phyloP scores from a whole-genome alignment of 2,888 invertebrate species.

The Galerucella calmariensis region DNA sequence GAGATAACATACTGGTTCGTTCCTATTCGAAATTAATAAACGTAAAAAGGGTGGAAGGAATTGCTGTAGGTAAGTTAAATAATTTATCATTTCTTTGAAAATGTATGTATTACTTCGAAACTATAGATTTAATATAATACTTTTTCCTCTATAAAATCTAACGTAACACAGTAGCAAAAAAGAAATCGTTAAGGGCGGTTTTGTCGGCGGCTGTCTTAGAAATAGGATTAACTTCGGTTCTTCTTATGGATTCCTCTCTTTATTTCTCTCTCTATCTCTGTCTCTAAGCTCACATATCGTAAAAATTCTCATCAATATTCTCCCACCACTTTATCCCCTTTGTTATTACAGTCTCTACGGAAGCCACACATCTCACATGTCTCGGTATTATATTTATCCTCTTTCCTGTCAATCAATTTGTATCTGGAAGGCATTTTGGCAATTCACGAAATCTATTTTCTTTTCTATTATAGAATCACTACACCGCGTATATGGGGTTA shows the following conservation, averaged over 20 bases:
- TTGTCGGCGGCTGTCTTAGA: slow-evolving; percentile 55
- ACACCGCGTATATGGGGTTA: not conserved
- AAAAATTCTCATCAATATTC: slow-evolving; percentile 45
- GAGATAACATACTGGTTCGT: too few species aligned
- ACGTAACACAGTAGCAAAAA: slow-evolving; percentile 26
- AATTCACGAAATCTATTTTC: slow-evolving; percentile 21
- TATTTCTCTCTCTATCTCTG: not conserved
- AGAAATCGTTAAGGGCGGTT: slow-evolving; percentile 42
- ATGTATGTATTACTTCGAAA: not conserved
- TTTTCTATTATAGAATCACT: slow-evolving; percentile 6
- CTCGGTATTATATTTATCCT: slow-evolving; percentile 43
- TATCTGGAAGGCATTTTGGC: slow-evolving; percentile 27
- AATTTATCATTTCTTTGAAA: too few species aligned
- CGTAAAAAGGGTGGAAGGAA: too few species aligned
- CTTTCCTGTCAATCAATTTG: slow-evolving; percentile 45
- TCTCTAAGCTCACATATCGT: slow-evolving; percentile 13
- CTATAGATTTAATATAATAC: not conserved
- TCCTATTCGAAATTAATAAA: too few species aligned
- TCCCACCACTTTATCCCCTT: slow-evolving; percentile 17
- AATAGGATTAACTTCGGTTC: slow-evolving; percentile 53
- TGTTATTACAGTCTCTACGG: slow-evolving; percentile 57
- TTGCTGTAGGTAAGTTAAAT: too few species aligned
- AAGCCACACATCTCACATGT: slow-evolving; percentile 52
- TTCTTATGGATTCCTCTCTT: slow-evolving; percentile 38
- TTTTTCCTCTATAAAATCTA: not conserved